A percentile compares a stretch with the other conserved stretches of the same genome.
These are phyloP conservation scores for Drosophila triauraria DNA, from an alignment of 1,140 invertebrate genomes.

Conservation along the genomic window DNA sequence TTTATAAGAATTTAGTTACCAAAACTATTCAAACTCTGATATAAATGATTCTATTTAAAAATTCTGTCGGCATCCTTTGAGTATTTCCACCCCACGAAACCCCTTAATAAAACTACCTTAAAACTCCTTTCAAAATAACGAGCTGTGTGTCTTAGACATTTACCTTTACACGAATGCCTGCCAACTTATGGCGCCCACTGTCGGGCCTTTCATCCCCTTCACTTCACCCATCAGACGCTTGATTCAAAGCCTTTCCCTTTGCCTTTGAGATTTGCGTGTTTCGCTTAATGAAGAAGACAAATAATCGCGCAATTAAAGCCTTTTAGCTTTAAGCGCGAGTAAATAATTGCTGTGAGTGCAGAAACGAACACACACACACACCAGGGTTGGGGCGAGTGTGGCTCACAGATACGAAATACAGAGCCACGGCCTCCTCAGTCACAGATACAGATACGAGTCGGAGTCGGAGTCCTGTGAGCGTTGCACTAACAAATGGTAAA, in stretches of 20 bases:
- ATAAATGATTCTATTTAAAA: slow-evolving; percentile 3
- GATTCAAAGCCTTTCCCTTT: slow-evolving; percentile 61
- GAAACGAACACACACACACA: slow-evolving; percentile 47
- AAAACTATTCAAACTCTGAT: background rate
- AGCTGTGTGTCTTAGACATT: slow-evolving; percentile 2
- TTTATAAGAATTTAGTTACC: background rate
- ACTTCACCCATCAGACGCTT: slow-evolving; percentile 29
- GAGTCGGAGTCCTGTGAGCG: slow-evolving; percentile 36
- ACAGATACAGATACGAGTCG: slow-evolving; percentile 14
- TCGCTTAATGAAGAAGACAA: slow-evolving; percentile 84
- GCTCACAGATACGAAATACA: slow-evolving; percentile 20
- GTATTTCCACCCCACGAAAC: background rate
- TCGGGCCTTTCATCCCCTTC: slow-evolving; percentile 13
- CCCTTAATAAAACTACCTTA: slow-evolving; percentile 8
- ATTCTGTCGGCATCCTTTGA: background rate
- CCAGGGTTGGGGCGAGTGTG: background rate
- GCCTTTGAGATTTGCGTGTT: slow-evolving; percentile 84
- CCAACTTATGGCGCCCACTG: slow-evolving; percentile 59
- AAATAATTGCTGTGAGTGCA: slow-evolving; percentile 84
- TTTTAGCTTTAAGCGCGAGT: slow-evolving; percentile 84
- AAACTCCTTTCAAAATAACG: background rate
- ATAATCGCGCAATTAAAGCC: slow-evolving; percentile 85
- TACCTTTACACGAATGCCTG: slow-evolving; percentile 7
- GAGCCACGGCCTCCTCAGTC: slow-evolving; percentile 11
- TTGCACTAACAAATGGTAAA: slow-evolving; percentile 82